Evolutionary conservation across 2,113 vertebrate genomes (phyloP).

Genomic region (Ctenomys sociabilis): DNA sequence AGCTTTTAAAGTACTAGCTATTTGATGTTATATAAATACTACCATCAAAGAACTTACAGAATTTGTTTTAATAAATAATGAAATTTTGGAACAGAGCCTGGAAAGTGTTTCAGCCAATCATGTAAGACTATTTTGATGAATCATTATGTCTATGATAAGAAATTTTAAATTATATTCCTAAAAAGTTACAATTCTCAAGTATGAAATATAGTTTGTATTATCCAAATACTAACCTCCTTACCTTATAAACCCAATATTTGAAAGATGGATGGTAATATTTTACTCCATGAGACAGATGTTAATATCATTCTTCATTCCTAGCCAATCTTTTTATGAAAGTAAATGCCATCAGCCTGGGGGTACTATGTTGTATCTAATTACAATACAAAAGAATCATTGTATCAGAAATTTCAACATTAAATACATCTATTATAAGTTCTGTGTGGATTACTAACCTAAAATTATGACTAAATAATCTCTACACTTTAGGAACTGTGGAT

Average conservation of each 20-base stretch:
- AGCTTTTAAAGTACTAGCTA: not conserved
- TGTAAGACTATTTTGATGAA: slow-evolving; percentile 41
- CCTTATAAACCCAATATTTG: slow-evolving; percentile 30
- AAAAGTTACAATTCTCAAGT: slow-evolving; percentile 41
- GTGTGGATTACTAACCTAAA: slow-evolving; percentile 25
- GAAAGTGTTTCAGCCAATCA: slow-evolving; percentile 18
- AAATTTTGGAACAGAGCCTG: slow-evolving; percentile 37
- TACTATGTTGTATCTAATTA: slow-evolving; percentile 14
- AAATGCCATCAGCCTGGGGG: not conserved
- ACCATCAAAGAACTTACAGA: not conserved
- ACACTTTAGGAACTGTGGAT: slow-evolving; percentile 12
- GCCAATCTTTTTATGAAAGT: slow-evolving; percentile 46
- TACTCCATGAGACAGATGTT: slow-evolving; percentile 36
- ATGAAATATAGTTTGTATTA: slow-evolving; percentile 8
- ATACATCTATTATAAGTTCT: slow-evolving; percentile 33
- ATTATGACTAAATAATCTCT: slow-evolving; percentile 9
- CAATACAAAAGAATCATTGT: not conserved
- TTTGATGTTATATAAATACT: not conserved
- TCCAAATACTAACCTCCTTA: not conserved
- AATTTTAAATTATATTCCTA: slow-evolving; percentile 33
- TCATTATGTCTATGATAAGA: slow-evolving; percentile 16
- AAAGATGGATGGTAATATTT: slow-evolving; percentile 49
- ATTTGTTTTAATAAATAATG: not conserved
- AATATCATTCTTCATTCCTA: slow-evolving; percentile 52
- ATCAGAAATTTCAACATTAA: slow-evolving; percentile 29